Evolutionary conservation across 2,797 vertebrate species (phyloP).

Genomic region (Schizothorax lantsangensis): DNA sequence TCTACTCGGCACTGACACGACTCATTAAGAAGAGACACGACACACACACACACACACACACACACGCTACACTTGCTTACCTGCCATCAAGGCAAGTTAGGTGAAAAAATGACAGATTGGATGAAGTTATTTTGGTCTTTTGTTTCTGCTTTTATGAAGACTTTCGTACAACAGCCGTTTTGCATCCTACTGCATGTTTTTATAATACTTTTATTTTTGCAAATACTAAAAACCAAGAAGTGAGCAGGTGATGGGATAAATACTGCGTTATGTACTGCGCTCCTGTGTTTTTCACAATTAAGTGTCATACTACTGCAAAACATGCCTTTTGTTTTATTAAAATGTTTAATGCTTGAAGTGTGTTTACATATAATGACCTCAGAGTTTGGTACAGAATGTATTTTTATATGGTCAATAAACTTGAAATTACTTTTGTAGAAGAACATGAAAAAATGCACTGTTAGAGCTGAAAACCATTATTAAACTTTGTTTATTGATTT

Average conservation of each 20-base stretch:
- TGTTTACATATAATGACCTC: neutral
- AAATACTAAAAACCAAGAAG: neutral
- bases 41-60: too few relatives aligned
- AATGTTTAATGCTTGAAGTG: neutral
- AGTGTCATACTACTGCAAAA: conserved; percentile 34
- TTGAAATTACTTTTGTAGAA: neutral
- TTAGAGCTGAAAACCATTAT: neutral
- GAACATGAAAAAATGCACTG: neutral
- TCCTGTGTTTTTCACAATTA: neutral
- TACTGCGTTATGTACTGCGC: neutral
- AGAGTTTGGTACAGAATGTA: neutral
- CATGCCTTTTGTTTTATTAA: neutral
- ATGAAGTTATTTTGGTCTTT: too few relatives aligned
- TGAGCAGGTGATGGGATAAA: neutral
- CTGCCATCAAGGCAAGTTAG: neutral
- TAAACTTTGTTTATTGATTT: neutral
- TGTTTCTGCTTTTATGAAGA: neutral
- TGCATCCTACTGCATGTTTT: neutral
- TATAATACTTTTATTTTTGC: neutral
- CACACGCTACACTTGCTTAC: neutral
- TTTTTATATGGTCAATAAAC: neutral
- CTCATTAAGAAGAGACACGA: too few relatives aligned
- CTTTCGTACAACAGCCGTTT: neutral
- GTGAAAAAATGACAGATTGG: neutral
- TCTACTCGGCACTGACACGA: neutral